phyloP scores from a whole-genome alignment of 2,797 vertebrate genomes.

The Muscicapa striata region DNA sequence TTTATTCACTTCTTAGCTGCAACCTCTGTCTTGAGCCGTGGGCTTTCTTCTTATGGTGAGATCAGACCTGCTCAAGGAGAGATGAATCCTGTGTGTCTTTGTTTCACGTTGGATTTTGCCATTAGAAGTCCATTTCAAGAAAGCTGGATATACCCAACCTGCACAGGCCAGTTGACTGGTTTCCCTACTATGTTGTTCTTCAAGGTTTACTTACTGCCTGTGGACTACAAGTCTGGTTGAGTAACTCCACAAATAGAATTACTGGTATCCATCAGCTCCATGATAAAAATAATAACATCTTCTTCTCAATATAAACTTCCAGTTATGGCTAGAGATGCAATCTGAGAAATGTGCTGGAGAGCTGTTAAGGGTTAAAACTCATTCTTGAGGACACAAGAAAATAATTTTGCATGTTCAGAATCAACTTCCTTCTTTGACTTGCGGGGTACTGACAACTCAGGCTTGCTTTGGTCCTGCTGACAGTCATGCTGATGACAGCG shows the following conservation, averaged over 20 bases:
- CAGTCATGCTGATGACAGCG: constrained; percentile 18
- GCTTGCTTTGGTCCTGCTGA: constrained; percentile 1
- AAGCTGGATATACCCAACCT: background rate
- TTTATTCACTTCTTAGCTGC: background rate
- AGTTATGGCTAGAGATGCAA: background rate
- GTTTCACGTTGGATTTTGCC: background rate
- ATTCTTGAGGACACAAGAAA: background rate
- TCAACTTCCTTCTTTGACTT: background rate
- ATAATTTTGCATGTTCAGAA: background rate
- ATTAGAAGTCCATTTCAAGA: background rate
- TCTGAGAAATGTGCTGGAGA: background rate
- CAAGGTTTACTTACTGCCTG: background rate
- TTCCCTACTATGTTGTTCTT: background rate
- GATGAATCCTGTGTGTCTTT: background rate
- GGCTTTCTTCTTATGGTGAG: background rate
- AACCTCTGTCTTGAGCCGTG: background rate
- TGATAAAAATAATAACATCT: background rate
- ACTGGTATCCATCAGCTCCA: background rate
- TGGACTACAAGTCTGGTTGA: background rate
- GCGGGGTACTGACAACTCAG: background rate
- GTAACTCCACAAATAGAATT: background rate
- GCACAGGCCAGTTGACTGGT: background rate
- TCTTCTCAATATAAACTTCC: background rate
- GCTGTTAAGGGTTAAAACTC: background rate
- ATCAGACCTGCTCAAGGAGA: background rate